A percentile compares a stretch with the other conserved stretches of the same genome.
These are phyloP conservation scores for Triplophysa tibetana DNA, from an alignment of 2,113 vertebrate species.

Conservation along the genomic window DNA sequence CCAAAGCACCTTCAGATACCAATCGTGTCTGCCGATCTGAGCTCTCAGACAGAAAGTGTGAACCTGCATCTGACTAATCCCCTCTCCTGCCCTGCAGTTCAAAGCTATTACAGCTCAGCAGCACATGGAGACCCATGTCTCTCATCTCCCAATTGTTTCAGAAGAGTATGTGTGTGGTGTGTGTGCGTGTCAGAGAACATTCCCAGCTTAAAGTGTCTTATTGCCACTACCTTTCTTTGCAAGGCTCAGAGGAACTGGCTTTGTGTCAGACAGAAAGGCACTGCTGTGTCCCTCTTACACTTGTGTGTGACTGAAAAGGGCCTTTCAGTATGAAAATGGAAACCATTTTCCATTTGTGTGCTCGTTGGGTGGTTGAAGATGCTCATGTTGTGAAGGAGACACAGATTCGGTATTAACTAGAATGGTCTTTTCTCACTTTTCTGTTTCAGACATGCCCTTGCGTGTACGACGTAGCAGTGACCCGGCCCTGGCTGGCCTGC, in stretches of 20 bases:
- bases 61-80: conserved; percentile 18
- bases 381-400: conserved; percentile 30
- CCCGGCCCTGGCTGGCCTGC: conserved; percentile 83
- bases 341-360: conserved; percentile 13
- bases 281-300: conserved; percentile 27
- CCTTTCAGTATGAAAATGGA: conserved; percentile 27
- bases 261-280: conserved; percentile 38
- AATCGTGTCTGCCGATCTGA: not conserved
- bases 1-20: too few relatives aligned
- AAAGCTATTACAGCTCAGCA: conserved; percentile 47
- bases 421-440: conserved; percentile 9
- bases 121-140: conserved; percentile 11
- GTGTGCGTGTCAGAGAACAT: conserved; percentile 26
- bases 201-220: conserved; percentile 55
- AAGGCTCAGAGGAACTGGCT: conserved; percentile 15
- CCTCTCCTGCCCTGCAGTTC: conserved; percentile 47
- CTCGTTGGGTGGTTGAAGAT: conserved; percentile 30
- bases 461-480: conserved; percentile 96
- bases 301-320: not conserved
- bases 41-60: conserved; percentile 10
- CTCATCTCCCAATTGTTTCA: not conserved
- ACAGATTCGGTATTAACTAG: conserved; percentile 27
- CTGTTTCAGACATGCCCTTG: conserved; percentile 88
- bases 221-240: conserved; percentile 27
- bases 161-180: not conserved